These are phyloP conservation scores for Rostratula benghalensis DNA, from an alignment of 2,113 vertebrate genomes.

Conservation along the genomic window DNA sequence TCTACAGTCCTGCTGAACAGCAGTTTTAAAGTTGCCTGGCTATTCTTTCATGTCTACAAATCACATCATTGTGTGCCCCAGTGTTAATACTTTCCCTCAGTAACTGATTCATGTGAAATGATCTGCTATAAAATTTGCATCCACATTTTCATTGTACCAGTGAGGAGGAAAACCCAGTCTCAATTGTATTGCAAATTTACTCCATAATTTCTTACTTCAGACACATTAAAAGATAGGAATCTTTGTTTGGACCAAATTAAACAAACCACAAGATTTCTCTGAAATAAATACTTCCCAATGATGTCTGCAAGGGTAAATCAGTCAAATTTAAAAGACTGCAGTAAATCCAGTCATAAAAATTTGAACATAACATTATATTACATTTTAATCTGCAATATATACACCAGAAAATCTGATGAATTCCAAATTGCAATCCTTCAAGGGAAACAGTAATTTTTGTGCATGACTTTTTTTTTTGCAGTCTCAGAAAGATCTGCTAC, in stretches of 20 bases:
- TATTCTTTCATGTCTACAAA: not conserved
- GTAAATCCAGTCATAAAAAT: not conserved
- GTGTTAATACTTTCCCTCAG: not conserved
- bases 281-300: not conserved
- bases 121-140: not conserved
- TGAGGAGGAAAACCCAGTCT: not conserved
- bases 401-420: not conserved
- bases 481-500: not conserved
- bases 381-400: not conserved
- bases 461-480: not conserved
- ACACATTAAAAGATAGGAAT: not conserved
- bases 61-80: not conserved
- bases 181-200: not conserved
- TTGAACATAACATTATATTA: not conserved
- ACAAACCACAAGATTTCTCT: not conserved
- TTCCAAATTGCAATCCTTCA: not conserved
- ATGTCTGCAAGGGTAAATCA: not conserved
- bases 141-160: not conserved
- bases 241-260: not conserved
- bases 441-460: not conserved
- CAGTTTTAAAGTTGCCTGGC: not conserved
- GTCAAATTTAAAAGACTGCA: not conserved
- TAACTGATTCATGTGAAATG: not conserved
- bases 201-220: not conserved
- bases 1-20: not conserved